Evolutionary conservation across 2,797 vertebrate species (phyloP).

Genomic region (Manis javanica): DNA sequence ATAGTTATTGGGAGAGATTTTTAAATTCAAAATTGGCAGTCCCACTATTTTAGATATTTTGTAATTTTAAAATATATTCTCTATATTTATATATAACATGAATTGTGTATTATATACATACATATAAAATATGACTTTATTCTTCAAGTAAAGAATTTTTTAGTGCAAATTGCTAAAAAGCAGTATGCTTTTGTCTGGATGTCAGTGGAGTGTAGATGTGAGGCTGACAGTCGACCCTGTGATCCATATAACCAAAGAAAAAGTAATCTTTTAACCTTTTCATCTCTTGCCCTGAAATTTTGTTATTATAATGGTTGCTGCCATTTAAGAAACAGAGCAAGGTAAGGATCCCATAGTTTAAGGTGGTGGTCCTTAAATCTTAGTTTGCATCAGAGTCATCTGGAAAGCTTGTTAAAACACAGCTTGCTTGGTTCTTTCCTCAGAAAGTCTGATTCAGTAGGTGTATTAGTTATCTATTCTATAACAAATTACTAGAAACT

Average conservation of each 20-base stretch:
- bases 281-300: not conserved
- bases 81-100: not conserved
- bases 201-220: not conserved
- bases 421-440: not conserved
- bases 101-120: not conserved
- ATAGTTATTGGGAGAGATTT: conserved; percentile 4
- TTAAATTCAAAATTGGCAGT: not conserved
- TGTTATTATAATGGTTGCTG: not conserved
- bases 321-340: not conserved
- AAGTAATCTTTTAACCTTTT: not conserved
- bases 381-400: not conserved
- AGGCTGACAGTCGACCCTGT: not conserved
- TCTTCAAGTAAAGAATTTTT: conserved; percentile 14
- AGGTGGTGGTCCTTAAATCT: not conserved
- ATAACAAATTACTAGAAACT: not conserved
- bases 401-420: not conserved
- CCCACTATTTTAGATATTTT: not conserved
- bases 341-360: not conserved
- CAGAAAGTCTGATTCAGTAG: not conserved
- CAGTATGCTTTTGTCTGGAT: not conserved
- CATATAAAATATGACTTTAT: not conserved
- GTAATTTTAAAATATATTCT: not conserved
- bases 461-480: not conserved
- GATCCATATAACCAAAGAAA: not conserved
- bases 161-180: not conserved